Evolutionary conservation across 2,888 invertebrate species (phyloP), one percentile per base, ranked within the genome.

Genomic region (Dione juno): DNA sequence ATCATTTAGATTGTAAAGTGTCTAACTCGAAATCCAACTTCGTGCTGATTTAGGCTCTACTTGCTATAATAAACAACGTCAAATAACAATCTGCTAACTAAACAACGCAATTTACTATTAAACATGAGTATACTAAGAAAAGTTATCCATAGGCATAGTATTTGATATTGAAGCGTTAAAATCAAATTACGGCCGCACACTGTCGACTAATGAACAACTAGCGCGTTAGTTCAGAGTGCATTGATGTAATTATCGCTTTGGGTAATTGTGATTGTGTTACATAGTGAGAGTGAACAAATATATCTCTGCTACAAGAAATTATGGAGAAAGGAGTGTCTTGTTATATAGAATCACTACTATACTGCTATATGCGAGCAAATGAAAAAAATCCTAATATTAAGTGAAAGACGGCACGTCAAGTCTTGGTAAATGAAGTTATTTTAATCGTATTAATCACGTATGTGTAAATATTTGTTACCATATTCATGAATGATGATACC

Each of bases 131-230:
- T 58, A 35, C 43, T 35, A 37, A 63, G 59, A 68, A 68, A 68
- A 68, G 43, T 68, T 68, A 35, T 45, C 63, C 45, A 37, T 19
- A 35, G 66, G 45, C 52, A 48, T 61, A 50, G 41, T 68, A 63
- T 45, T 63, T 63, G 13, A 61, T 63, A 54, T 54, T 63, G 16
- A 19, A 59, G 52, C 63, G 63, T 63, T 52, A 40, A 63, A 67
- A 68, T 68, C 53, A 37, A 63, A 68, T 68, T 68, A 63, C 37
- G 37, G 63, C 52, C 53, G 37, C 43, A 59, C 52, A 41, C 52
- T 61, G 28, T 63, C 16, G 45, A 21, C 19, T 43, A 63, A 37
- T 63, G 43, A 50, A 52, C 16, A 19, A 37, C 19, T 41, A 28
- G 45, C 37, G 11, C 43, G 41, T 28, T 61, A n/a, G 28, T 28